A percentile compares a stretch with the other conserved stretches of the same genome.
Evolutionary conservation across 2,888 invertebrate species (phyloP).

Genomic region (Stenurella melanura): DNA sequence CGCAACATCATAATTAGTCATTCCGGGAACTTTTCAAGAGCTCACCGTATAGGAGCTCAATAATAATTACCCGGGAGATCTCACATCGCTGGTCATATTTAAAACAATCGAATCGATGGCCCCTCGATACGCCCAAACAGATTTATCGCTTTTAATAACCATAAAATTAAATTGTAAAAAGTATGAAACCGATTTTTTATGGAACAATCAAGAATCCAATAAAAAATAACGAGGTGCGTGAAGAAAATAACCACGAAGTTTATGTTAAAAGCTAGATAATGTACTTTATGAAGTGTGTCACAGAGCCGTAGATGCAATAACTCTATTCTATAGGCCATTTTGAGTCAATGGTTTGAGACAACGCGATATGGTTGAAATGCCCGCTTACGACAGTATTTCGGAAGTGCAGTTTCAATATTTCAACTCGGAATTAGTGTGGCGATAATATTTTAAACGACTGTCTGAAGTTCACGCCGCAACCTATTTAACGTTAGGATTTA

Average conservation of each 20-base stretch:
- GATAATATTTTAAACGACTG: conserved; percentile 46
- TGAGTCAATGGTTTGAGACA: conserved; percentile 52
- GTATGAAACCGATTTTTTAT: conserved; percentile 29
- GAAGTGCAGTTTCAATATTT: conserved; percentile 48
- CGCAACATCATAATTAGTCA: conserved; percentile 24
- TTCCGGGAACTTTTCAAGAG: not conserved
- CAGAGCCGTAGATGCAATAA: conserved; percentile 37
- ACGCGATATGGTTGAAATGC: conserved; percentile 38
- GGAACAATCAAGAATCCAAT: conserved; percentile 10
- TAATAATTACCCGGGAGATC: not conserved
- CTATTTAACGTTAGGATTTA: conserved; percentile 6
- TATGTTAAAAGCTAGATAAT: conserved; percentile 47
- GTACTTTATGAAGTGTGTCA: conserved; percentile 52
- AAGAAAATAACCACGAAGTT: conserved; percentile 44
- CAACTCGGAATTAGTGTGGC: conserved; percentile 49
- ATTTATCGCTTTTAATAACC: conserved; percentile 35
- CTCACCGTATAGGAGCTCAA: not conserved
- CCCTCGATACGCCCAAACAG: not conserved
- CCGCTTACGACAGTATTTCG: conserved; percentile 34
- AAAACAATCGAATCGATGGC: conserved; percentile 30
- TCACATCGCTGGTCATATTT: conserved; percentile 12
- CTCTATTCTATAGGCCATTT: conserved; percentile 45
- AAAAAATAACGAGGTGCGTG: conserved; percentile 44
- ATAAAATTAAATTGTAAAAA: conserved; percentile 44
- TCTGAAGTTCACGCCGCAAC: not conserved